Conservation (phyloP, 2,113 vertebrate species). For the Toxostoma redivivum region DNA sequence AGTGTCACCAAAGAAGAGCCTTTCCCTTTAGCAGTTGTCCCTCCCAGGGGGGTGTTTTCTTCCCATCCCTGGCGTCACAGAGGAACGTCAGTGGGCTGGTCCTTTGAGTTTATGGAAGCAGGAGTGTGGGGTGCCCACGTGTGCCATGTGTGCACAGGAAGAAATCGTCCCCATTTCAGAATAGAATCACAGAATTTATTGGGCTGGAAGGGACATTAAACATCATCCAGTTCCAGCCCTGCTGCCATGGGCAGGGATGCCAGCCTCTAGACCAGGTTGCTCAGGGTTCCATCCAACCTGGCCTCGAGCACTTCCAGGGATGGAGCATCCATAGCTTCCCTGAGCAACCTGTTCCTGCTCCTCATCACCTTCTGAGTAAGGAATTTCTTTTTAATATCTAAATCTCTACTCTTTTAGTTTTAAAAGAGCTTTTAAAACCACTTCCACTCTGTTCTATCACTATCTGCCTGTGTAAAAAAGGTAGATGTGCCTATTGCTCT, state of each 20-base stretch:
- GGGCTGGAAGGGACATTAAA: not conserved
- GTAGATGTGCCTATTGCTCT: too few relatives aligned
- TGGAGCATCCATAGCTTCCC: not conserved
- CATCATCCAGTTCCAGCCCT: not conserved
- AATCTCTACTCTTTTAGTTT: not conserved
- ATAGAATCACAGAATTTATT: fast-evolving
- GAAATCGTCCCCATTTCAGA: not conserved
- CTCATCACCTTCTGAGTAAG: not conserved
- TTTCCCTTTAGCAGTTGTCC: not conserved
- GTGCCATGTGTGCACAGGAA: fast-evolving
- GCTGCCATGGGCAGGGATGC: not conserved
- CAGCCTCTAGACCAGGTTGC: not conserved
- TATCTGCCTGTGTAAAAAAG: not conserved
- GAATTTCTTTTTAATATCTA: not conserved
- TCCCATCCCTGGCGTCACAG: not conserved
- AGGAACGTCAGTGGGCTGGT: not conserved
- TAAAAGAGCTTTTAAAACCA: not conserved
- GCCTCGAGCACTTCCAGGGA: not conserved
- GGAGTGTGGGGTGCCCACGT: not conserved
- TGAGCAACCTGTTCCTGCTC: not conserved
- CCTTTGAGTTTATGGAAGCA: not conserved
- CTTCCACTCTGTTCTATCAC: too few relatives aligned
- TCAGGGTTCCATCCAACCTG: not conserved
- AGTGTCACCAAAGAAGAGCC: not conserved
- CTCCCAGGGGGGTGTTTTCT: not conserved